Evolutionary conservation across 2,888 invertebrate genomes (phyloP).

Genomic region (Cheilosia pagana): DNA sequence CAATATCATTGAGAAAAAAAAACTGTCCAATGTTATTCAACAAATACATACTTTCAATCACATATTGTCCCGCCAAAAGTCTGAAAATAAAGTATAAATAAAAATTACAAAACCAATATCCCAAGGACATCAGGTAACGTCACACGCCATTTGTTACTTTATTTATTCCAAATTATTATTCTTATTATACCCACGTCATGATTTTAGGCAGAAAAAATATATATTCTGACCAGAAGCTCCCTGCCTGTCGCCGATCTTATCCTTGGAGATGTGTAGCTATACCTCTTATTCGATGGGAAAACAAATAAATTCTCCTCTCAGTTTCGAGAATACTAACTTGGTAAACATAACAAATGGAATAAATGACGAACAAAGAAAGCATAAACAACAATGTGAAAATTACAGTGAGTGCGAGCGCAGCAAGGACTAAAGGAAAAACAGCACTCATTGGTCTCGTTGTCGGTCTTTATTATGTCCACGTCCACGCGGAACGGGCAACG

Average conservation of each 20-base stretch:
- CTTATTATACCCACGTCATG: no score
- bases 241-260: not conserved
- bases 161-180: no score
- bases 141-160: no score
- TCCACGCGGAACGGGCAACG: constrained; percentile 2
- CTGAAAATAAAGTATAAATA: no score
- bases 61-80: no score
- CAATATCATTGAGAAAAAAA: no score
- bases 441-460: constrained; percentile 55
- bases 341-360: constrained; percentile 69
- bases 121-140: no score
- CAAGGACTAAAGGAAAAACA: constrained; percentile 4
- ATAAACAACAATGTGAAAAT: constrained; percentile 62
- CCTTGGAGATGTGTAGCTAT: not conserved
- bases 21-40: no score
- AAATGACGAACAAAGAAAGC: constrained; percentile 58
- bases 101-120: no score
- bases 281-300: constrained; percentile 42
- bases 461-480: constrained; percentile 36
- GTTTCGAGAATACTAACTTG: constrained; percentile 46
- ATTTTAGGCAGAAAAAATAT: constrained; percentile 11
- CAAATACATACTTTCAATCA: no score
- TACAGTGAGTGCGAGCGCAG: constrained; percentile 11
- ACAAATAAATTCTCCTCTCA: constrained; percentile 54
- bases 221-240: constrained; percentile 3